A percentile compares a stretch with the other conserved stretches of the same genome.
Evolutionary conservation across 2,113 vertebrate genomes (phyloP).

Genomic region (Burhinus oedicnemus): DNA sequence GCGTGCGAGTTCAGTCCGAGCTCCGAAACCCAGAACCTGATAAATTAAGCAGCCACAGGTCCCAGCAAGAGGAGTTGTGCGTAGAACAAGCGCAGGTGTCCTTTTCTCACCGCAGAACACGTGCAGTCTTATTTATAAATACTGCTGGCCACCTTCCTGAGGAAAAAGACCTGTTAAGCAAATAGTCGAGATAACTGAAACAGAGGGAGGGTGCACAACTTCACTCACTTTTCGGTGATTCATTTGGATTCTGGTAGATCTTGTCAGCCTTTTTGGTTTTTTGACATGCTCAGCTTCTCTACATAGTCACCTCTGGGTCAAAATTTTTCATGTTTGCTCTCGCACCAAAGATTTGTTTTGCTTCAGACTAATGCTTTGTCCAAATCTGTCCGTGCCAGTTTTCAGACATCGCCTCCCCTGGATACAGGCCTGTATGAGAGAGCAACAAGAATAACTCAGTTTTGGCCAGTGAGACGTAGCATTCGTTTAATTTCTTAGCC

Average conservation of each 20-base stretch:
- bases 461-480: neutral
- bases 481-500: neutral
- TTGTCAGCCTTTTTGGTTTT: neutral
- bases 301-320: neutral
- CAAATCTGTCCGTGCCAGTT: accelerated
- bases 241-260: neutral
- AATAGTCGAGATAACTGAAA: neutral
- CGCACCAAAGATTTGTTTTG: neutral
- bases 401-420: neutral
- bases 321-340: neutral
- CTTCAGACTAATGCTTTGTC: neutral
- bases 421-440: neutral
- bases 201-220: too few species aligned
- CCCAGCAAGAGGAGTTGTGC: neutral
- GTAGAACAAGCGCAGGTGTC: constrained; percentile 48
- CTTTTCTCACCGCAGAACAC: constrained; percentile 64
- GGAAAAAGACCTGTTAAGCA: neutral
- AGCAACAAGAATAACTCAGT: neutral
- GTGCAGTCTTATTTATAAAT: constrained; percentile 56
- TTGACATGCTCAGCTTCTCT: neutral
- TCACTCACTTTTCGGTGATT: neutral
- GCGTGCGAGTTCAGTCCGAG: accelerated
- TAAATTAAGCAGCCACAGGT: neutral
- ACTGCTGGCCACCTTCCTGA: constrained; percentile 6
- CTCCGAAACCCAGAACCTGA: neutral